Percentiles rank a stretch among this genome's conserved stretches.
Conservation (phyloP, 2,888 invertebrate genomes). For the Dermolepida albohirtum region DNA sequence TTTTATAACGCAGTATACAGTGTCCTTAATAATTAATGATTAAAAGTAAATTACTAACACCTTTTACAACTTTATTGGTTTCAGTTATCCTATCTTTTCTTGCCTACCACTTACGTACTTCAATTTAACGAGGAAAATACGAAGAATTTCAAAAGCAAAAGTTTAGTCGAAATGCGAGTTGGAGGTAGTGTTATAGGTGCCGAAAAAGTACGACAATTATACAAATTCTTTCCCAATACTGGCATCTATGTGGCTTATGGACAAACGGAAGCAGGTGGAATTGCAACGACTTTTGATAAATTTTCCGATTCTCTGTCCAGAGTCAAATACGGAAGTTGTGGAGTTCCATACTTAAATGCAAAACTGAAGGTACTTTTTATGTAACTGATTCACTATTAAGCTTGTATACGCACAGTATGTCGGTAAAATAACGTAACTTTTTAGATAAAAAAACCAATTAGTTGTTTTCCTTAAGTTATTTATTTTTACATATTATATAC, state of each 20-base stretch:
- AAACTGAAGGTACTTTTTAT: background rate
- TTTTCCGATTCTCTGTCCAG: background rate
- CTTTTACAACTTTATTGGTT: background rate
- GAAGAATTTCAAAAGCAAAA: constrained; percentile 37
- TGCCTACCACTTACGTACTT: constrained; percentile 42
- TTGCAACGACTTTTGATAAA: constrained; percentile 22
- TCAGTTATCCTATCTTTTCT: constrained; percentile 43
- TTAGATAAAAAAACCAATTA: too few species aligned
- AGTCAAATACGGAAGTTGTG: too few species aligned
- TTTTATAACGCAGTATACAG: too few species aligned
- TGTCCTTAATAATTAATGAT: too few species aligned
- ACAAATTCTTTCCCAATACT: constrained; percentile 38
- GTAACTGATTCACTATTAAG: too few species aligned
- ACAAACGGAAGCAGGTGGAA: constrained; percentile 48
- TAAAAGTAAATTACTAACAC: too few species aligned
- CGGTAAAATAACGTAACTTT: too few species aligned
- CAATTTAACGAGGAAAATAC: constrained; percentile 29
- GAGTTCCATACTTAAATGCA: background rate
- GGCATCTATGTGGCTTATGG: constrained; percentile 43
- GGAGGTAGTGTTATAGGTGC: constrained; percentile 42
- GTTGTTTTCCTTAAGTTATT: too few species aligned
- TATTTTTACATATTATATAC: too few species aligned
- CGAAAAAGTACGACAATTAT: constrained; percentile 41
- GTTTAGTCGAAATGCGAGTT: constrained; percentile 37
- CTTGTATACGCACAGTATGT: too few species aligned